A percentile compares a stretch with the other conserved stretches of the same genome.
These are phyloP conservation scores for Leptodactylus fallax DNA, from an alignment of 2,797 vertebrate genomes.

Conservation along the genomic window DNA sequence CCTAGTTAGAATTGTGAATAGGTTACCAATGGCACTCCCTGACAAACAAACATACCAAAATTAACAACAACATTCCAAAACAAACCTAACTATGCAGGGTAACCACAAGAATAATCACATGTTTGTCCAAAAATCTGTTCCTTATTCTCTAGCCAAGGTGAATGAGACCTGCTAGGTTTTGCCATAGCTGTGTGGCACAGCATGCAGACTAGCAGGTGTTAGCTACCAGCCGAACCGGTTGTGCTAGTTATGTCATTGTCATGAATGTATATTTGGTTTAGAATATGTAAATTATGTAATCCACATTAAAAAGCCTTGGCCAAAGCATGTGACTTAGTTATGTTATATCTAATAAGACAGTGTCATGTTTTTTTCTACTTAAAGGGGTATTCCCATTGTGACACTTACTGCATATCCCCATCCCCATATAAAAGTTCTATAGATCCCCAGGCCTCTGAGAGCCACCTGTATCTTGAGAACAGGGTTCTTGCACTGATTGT, in stretches of 20 bases:
- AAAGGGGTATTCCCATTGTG: too few relatives aligned
- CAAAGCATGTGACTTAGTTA: too few relatives aligned
- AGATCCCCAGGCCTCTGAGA: too few relatives aligned
- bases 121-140: background rate
- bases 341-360: too few relatives aligned
- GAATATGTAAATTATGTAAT: background rate
- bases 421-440: too few relatives aligned
- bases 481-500: too few relatives aligned
- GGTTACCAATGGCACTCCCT: background rate
- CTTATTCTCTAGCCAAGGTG: background rate
- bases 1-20: background rate
- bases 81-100: background rate
- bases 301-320: too few relatives aligned
- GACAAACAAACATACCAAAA: background rate
- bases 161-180: background rate
- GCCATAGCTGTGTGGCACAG: background rate
- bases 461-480: too few relatives aligned
- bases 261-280: background rate
- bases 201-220: background rate
- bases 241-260: too few relatives aligned
- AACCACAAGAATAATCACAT: background rate
- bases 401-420: too few relatives aligned
- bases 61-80: background rate
- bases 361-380: too few relatives aligned
- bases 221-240: background rate